A percentile compares a stretch with the other conserved stretches of the same genome.
Evolutionary conservation across 2,797 vertebrate genomes (phyloP).

Genomic region (Pangasius djambal): DNA sequence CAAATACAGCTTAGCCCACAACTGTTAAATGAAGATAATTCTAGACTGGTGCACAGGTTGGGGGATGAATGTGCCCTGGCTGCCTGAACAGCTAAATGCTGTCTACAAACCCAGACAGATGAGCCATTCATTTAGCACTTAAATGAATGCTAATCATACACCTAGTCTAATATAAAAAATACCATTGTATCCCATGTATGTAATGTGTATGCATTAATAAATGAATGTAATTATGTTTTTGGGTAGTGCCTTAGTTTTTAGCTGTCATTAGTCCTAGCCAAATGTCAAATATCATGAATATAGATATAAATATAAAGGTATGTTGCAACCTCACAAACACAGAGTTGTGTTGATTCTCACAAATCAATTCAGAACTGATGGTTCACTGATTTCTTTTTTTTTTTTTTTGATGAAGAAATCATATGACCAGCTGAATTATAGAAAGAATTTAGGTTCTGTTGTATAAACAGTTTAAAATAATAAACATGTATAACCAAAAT

Average conservation of each 20-base stretch:
- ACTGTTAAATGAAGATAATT: neutral
- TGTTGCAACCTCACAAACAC: neutral
- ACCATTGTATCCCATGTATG: neutral
- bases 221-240: neutral
- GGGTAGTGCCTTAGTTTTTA: neutral
- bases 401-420: neutral
- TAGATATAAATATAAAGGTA: neutral
- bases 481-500: neutral
- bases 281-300: neutral
- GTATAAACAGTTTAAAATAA: neutral
- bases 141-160: neutral
- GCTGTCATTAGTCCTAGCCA: neutral
- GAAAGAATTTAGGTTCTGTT: neutral
- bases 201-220: neutral
- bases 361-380: neutral
- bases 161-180: neutral
- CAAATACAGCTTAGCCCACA: neutral
- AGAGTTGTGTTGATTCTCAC: neutral
- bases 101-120: neutral
- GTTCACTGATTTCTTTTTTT: neutral
- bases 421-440: neutral
- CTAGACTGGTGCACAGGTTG: neutral
- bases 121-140: neutral
- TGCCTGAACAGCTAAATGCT: neutral
- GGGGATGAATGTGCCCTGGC: neutral